Evolutionary conservation across 1,140 invertebrate genomes (phyloP).

Genomic region (Meteorus sp.): DNA sequence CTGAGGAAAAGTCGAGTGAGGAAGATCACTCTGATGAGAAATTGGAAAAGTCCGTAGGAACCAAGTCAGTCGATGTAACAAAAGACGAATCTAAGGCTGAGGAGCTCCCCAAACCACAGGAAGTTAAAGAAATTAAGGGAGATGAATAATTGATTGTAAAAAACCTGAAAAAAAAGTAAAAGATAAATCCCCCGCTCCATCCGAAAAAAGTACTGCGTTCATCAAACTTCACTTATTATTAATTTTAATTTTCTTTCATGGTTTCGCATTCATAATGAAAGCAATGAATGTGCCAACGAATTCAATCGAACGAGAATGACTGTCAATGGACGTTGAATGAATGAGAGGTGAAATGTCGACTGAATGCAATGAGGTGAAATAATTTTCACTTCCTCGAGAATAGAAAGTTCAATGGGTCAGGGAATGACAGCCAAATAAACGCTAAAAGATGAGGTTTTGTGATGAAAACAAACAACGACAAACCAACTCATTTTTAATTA

Average conservation of each 20-base stretch:
- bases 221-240: too few species aligned
- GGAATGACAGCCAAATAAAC: conserved; percentile 35
- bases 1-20: conserved; percentile 28
- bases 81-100: conserved; percentile 36
- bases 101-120: conserved; percentile 42
- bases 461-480: conserved; percentile 14
- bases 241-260: too few species aligned
- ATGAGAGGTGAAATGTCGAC: conserved; percentile 11
- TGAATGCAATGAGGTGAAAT: conserved; percentile 34
- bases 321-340: conserved; percentile 22
- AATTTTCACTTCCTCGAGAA: too few species aligned
- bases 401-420: conserved; percentile 31
- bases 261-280: conserved; percentile 28
- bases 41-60: conserved; percentile 20
- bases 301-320: conserved; percentile 16
- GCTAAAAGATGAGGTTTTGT: conserved; percentile 28
- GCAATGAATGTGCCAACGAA: conserved; percentile 30
- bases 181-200: conserved; percentile 6
- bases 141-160: not conserved
- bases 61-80: conserved; percentile 22
- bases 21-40: conserved; percentile 28
- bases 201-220: too few species aligned
- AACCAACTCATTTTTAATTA: conserved; percentile 41
- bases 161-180: conserved; percentile 6
- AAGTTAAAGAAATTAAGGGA: conserved; percentile 33